Base-by-base conservation (phyloP, 2,888 invertebrate genomes). In the Campaea margaritaria region DNA sequence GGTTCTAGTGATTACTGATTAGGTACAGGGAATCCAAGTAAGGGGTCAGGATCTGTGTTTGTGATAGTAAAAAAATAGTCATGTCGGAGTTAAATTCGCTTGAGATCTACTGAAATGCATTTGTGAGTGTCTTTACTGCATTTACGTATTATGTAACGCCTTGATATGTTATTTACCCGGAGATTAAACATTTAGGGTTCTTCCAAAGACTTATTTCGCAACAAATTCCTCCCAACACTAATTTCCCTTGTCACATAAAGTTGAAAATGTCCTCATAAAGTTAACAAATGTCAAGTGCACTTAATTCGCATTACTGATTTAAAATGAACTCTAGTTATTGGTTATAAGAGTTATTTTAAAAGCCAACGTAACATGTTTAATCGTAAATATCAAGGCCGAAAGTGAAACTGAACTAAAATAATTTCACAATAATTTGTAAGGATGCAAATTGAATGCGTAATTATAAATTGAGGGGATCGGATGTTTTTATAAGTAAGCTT, bases 211-310 rank as follows among this genome's bases (percentile, higher is more conserved):
- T 62, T 64, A 64, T 60, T 53, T 49, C 62, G 12, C 55, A 59
- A 62, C 62, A 60, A 58, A 69, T 63, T 57, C 57, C 58, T 36
- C 58, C 60, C 58, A 73, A 73, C 67, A 72, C 75, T 73, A 76
- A 73, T 73, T 79, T 74, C 61, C 53, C 64, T 63, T 68, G 76
- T 73, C 75, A 67, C 78, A 73, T 78, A 73, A 76, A 78, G 68
- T 75, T 70, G 67, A 63, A 71, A 67, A 67, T 69, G 73, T 76
- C 72, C 70, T 67, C 76, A 73, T 79, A 79, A 79, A 79, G 70
- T 70, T 73, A 62, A 72, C 68, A 62, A 70, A 69, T 67, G 76
- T 75, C 73, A 73, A 61, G 53, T 63, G 31, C 51, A 58, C 54
- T 61, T 58, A 53, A 15, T 10, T 66, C 53, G 2, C 14, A 39